Conservation (phyloP, 2,888 invertebrate genomes). For the Horisme vitalbata region DNA sequence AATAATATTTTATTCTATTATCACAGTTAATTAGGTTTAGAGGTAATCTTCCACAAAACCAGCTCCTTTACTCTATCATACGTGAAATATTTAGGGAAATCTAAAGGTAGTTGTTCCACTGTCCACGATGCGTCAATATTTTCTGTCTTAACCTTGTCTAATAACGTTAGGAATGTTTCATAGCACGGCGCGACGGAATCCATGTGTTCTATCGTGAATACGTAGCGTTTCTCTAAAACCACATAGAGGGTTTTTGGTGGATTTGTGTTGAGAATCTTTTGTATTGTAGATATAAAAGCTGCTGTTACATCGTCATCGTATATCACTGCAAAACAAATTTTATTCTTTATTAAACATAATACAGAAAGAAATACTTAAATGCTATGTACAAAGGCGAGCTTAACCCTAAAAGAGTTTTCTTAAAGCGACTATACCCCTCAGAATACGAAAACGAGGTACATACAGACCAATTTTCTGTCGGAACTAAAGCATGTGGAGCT, state of each 20-base stretch:
- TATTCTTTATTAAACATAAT: not conserved
- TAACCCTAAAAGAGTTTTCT: too few species aligned
- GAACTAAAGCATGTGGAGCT: too few species aligned
- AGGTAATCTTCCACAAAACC: constrained; percentile 87
- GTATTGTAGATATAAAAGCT: constrained; percentile 88
- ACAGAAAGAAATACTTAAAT: too few species aligned
- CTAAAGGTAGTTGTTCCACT: constrained; percentile 84
- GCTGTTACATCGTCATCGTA: constrained; percentile 92
- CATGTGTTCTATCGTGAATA: constrained; percentile 91
- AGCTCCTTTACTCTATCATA: constrained; percentile 91
- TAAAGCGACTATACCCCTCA: too few species aligned
- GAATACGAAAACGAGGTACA: too few species aligned
- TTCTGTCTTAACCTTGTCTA: constrained; percentile 76
- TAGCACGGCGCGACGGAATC: constrained; percentile 94
- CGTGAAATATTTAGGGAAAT: constrained; percentile 91
- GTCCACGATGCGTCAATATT: constrained; percentile 76
- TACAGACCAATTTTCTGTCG: too few species aligned
- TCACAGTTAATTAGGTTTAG: constrained; percentile 54
- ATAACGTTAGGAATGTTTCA: constrained; percentile 88
- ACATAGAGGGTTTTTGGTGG: constrained; percentile 86
- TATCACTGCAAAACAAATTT: constrained; percentile 84
- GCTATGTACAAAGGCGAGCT: too few species aligned
- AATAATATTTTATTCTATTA: constrained; percentile 42
- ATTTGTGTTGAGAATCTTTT: constrained; percentile 84
- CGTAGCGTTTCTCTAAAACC: constrained; percentile 93